These are phyloP conservation scores for Cheiracanthium punctorium DNA, from an alignment of 2,888 invertebrate genomes.

Conservation along the genomic window DNA sequence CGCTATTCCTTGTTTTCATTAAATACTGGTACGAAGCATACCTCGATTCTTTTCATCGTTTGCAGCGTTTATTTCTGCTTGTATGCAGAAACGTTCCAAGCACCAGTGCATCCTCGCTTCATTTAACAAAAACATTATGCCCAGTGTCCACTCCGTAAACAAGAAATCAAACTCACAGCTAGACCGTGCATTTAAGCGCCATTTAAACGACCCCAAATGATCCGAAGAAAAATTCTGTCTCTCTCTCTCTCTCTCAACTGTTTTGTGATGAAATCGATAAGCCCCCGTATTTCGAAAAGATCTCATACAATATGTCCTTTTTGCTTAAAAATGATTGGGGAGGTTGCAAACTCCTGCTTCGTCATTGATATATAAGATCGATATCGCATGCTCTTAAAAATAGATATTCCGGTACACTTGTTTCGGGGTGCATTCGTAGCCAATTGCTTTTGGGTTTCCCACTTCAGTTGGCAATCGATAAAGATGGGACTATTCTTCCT, in stretches of 20 bases:
- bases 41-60: too few species aligned
- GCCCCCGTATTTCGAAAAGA: neutral
- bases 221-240: neutral
- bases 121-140: too few species aligned
- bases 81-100: too few species aligned
- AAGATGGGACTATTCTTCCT: neutral
- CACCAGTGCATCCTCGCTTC: too few species aligned
- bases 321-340: constrained; percentile 2
- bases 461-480: constrained; percentile 12
- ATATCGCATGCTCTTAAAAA: constrained; percentile 32
- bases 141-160: too few species aligned
- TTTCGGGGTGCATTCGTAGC: constrained; percentile 4
- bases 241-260: neutral
- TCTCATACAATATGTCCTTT: constrained; percentile 2
- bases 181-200: too few species aligned
- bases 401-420: constrained; percentile 32
- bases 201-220: too few species aligned
- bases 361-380: constrained; percentile 23
- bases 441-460: constrained; percentile 10
- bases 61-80: too few species aligned
- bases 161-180: too few species aligned
- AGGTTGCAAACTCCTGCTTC: neutral
- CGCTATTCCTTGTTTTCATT: too few species aligned
- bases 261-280: neutral
- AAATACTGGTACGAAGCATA: too few species aligned